Conservation (phyloP, 2,113 vertebrate genomes). For the Propithecus coquereli region DNA sequence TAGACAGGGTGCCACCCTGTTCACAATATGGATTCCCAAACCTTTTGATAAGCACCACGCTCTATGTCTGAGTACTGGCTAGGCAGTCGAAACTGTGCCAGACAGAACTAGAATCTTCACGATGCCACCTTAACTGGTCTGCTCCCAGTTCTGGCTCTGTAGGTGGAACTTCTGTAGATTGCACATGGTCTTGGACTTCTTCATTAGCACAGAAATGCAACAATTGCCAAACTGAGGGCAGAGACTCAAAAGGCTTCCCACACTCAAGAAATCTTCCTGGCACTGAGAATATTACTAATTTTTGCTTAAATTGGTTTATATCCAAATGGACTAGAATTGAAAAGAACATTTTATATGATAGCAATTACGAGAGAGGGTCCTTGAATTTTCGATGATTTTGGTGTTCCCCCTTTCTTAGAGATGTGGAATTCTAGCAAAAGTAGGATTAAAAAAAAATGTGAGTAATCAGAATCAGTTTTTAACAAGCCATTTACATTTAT, state of each 20-base stretch:
- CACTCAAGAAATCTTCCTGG: constrained; percentile 71
- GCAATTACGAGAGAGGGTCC: constrained; percentile 49
- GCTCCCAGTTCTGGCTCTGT: background rate
- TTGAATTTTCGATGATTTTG: constrained; percentile 58
- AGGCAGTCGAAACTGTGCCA: constrained; percentile 33
- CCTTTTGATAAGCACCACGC: background rate
- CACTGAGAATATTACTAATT: constrained; percentile 59
- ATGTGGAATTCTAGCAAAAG: constrained; percentile 21
- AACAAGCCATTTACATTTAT: constrained; percentile 42
- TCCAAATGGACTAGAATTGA: constrained; percentile 70
- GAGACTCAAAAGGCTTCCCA: constrained; percentile 70
- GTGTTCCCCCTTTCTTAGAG: constrained; percentile 36
- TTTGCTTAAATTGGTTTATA: constrained; percentile 63
- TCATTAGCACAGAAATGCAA: constrained; percentile 55
- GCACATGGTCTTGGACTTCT: constrained; percentile 30
- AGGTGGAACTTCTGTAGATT: constrained; percentile 58
- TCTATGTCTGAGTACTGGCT: background rate
- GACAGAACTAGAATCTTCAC: constrained; percentile 58
- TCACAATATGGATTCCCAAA: background rate
- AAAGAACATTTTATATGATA: constrained; percentile 68
- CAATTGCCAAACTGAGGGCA: constrained; percentile 71
- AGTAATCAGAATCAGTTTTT: background rate
- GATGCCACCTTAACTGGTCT: constrained; percentile 41
- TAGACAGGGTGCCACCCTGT: background rate
- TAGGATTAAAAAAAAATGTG: constrained; percentile 12